Base-by-base conservation (phyloP, 1,140 invertebrate genomes). In the Tyrophagus putrescentiae region DNA sequence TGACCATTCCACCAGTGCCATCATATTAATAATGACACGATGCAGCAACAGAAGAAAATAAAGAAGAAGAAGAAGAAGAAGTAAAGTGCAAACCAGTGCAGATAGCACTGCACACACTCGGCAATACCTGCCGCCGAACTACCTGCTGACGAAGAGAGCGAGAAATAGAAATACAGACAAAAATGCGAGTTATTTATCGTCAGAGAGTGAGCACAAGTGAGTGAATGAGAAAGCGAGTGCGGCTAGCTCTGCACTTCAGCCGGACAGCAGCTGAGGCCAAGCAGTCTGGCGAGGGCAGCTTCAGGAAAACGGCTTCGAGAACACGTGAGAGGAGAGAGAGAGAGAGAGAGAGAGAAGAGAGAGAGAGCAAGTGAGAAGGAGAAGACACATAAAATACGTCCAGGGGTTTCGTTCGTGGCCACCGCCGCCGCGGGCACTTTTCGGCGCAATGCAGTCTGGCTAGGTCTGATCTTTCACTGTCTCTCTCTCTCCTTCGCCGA, bases 131-230 rank as follows among this genome's bases (percentile, higher is more conserved):
- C 4, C 13, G 21, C 36, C 36, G 36, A 5, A 13, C 16, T 34
- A n/a, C 39, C 23, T 42, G 39, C 23, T n/a, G 39, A 42, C n/a
- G 25, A 18, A 28, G 18, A 58, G 21, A 25, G 33, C n/a, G 21
- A 58, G 32, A 45, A 21, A 21, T 36, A 42, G 27, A 28, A 52
- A 3, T 16, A 21, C 32, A n/a, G n/a, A n/a, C 13, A 58, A 58
- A 58, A 54, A 58, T 41, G 39, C 33, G 39, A 58, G 39, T 44
- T 41, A 44, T 58, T 44, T 58, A 39, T 58, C 9, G 48, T n/a
- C 36, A n/a, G n/a, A 16, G 36, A 39, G 13, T 39, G n/a, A n/a
- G 13, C 36, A 39, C 36, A 16, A 16, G 18, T 52, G 27, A 21
- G 48, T 28, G 25, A 52, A 27, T 4, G 23, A 52, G n/a, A 23